phyloP scores from a whole-genome alignment of 2,797 vertebrate genomes.

The Ptychobarbus kaznakovi region DNA sequence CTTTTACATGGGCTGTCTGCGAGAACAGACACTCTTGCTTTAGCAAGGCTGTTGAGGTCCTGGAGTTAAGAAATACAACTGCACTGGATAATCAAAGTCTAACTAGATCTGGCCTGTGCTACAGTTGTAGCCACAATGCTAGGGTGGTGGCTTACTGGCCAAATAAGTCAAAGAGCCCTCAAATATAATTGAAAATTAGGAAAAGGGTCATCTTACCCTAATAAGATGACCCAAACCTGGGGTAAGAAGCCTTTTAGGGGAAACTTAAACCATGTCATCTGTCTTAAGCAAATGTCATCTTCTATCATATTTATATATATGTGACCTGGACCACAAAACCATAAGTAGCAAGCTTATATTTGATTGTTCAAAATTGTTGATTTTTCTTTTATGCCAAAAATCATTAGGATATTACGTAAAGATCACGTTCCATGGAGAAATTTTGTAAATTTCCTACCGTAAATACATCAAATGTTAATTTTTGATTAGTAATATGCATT shows the following conservation, averaged over 20 bases:
- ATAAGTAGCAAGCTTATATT: too few species aligned
- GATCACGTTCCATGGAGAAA: too few species aligned
- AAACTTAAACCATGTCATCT: neutral
- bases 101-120: neutral
- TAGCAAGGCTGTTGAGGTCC: neutral
- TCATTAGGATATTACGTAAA: too few species aligned
- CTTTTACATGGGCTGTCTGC: conserved; percentile 35
- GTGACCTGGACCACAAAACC: too few species aligned
- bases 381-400: too few species aligned
- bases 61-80: conserved; percentile 12
- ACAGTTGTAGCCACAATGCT: neutral
- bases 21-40: neutral
- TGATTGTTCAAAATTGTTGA: too few species aligned
- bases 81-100: neutral
- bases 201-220: neutral
- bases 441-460: too few species aligned
- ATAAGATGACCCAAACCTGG: neutral
- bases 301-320: too few species aligned
- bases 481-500: too few species aligned
- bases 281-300: neutral
- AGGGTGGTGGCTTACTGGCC: neutral
- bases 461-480: too few species aligned
- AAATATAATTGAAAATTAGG: neutral
- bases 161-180: neutral
- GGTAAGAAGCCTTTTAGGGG: neutral